These are phyloP conservation scores for Rhorus exstirpatorius DNA, from an alignment of 2,888 invertebrate species.

Conservation along the genomic window DNA sequence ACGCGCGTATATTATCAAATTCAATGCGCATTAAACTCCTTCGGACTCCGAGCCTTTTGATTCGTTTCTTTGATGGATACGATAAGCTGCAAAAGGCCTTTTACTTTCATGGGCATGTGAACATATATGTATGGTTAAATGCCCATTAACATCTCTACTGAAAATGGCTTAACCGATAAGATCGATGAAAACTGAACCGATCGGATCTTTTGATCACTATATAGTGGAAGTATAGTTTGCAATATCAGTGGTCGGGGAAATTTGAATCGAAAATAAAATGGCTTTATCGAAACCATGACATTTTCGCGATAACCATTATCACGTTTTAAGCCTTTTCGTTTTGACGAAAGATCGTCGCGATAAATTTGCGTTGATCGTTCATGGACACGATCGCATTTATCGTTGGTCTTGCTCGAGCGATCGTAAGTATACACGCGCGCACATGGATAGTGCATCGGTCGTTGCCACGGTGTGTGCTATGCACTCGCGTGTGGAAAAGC, in stretches of 20 bases:
- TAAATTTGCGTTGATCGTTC: constrained; percentile 50
- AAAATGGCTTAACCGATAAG: too few relatives aligned
- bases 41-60: too few relatives aligned
- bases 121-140: too few relatives aligned
- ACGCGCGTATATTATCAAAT: too few relatives aligned
- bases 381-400: constrained; percentile 48
- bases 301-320: background rate
- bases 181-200: too few relatives aligned
- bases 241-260: background rate
- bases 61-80: too few relatives aligned
- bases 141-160: too few relatives aligned
- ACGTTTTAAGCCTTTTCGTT: constrained; percentile 20
- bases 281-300: background rate
- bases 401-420: constrained; percentile 49
- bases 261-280: background rate
- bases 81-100: too few relatives aligned
- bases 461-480: constrained; percentile 17
- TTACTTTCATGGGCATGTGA: too few relatives aligned
- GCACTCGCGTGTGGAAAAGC: constrained; percentile 58
- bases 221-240: too few relatives aligned
- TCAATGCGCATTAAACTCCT: too few relatives aligned
- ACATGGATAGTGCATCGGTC: constrained; percentile 25
- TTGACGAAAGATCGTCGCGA: constrained; percentile 26
- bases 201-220: too few relatives aligned
- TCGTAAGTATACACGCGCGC: constrained; percentile 25